These are phyloP conservation scores for Zaprionus camerounensis DNA, from an alignment of 1,140 invertebrate species.

Conservation along the genomic window DNA sequence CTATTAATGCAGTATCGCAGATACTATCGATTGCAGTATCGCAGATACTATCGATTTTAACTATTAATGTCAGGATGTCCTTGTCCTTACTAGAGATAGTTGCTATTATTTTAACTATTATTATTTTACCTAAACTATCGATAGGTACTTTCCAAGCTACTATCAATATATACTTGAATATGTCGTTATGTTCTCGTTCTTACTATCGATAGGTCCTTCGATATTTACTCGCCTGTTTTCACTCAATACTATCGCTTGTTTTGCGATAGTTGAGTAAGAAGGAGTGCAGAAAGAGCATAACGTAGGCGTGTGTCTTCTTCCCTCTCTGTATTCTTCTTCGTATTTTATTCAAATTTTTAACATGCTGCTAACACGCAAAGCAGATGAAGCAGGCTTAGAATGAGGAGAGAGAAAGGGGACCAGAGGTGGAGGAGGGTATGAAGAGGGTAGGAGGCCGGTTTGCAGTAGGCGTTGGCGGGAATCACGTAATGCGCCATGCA, in stretches of 20 bases:
- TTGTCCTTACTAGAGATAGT: too few species aligned
- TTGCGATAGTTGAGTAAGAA: neutral
- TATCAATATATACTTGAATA: too few species aligned
- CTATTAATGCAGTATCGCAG: too few species aligned
- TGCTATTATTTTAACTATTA: too few species aligned
- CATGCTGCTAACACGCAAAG: conserved; percentile 72
- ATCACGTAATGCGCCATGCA: conserved; percentile 80
- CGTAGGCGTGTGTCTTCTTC: neutral
- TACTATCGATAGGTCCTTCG: too few species aligned
- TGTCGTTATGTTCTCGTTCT: too few species aligned
- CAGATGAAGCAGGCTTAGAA: conserved; percentile 10
- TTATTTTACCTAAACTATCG: too few species aligned
- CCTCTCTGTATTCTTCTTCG: conserved; percentile 17
- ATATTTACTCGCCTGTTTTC: too few species aligned
- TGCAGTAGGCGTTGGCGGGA: conserved; percentile 67
- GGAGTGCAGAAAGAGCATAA: neutral
- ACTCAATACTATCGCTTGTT: neutral
- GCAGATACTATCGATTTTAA: too few species aligned
- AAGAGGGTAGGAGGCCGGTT: neutral
- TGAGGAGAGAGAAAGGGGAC: neutral
- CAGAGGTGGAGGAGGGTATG: neutral
- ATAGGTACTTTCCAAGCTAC: too few species aligned
- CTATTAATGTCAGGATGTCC: too few species aligned
- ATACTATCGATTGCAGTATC: too few species aligned
- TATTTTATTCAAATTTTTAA: conserved; percentile 78